Conservation (phyloP, 2,888 invertebrate species). For the Callyntrura guangdongensis region DNA sequence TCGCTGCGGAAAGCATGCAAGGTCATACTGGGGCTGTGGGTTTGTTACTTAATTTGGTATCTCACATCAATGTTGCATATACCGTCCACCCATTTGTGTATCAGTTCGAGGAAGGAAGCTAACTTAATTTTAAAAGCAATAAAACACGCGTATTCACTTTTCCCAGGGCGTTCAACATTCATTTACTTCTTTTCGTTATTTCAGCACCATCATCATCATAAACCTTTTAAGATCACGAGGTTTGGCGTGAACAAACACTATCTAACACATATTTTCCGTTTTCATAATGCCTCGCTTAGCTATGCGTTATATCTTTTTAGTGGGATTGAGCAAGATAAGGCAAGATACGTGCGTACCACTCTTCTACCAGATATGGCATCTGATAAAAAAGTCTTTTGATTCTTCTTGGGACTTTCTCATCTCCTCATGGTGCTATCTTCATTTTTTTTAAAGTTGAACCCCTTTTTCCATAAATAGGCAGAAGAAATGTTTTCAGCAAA, state of each 20-base stretch:
- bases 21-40: no score
- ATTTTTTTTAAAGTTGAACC: constrained; percentile 1
- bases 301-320: constrained; percentile 18
- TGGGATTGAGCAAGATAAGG: constrained; percentile 54
- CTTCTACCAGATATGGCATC: constrained; percentile 65
- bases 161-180: constrained; percentile 32
- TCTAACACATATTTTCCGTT: neutral
- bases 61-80: no score
- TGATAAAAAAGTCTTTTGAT: constrained; percentile 59
- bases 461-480: constrained; percentile 31
- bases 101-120: no score
- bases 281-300: neutral
- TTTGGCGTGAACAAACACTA: constrained; percentile 34
- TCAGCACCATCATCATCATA: constrained; percentile 5
- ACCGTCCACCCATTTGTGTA: no score
- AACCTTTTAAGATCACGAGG: constrained; percentile 16
- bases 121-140: no score
- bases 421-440: neutral
- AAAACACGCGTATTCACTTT: neutral
- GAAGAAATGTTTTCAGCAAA: constrained; percentile 30
- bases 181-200: constrained; percentile 9
- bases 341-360: constrained; percentile 47
- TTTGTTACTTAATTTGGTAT: no score
- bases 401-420: constrained; percentile 22
- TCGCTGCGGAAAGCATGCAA: no score